These are phyloP conservation scores for Xestia rhomboidea DNA, from an alignment of 2,888 invertebrate species.

Conservation along the genomic window DNA sequence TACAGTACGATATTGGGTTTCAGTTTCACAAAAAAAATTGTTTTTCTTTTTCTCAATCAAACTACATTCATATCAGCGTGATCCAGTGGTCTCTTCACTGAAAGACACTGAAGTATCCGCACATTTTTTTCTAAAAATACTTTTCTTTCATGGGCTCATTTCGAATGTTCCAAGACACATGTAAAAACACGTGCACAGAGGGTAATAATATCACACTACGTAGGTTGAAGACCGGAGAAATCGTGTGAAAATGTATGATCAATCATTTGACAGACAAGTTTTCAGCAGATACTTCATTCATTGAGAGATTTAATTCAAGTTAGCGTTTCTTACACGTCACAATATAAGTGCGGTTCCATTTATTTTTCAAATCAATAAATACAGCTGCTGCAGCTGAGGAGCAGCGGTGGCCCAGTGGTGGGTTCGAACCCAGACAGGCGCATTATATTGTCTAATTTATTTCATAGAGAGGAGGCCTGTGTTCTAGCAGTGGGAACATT, in stretches of 20 bases:
- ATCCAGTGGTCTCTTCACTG: background rate
- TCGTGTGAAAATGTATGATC: background rate
- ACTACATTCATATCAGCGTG: background rate
- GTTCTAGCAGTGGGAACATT: too few species aligned
- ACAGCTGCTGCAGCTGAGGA: too few species aligned
- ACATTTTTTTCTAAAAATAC: background rate
- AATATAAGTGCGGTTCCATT: background rate
- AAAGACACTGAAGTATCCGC: background rate
- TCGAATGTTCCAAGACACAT: background rate
- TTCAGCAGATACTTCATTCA: background rate
- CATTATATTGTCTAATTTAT: too few species aligned
- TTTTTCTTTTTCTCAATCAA: background rate
- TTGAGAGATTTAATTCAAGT: background rate
- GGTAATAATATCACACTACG: background rate
- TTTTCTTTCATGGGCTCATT: background rate
- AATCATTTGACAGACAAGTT: conserved; percentile 6
- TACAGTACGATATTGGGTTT: background rate
- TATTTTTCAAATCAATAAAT: background rate
- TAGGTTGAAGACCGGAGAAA: background rate
- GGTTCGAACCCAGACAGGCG: too few species aligned
- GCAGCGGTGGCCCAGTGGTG: too few species aligned
- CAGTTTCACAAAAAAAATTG: background rate
- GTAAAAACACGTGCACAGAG: background rate
- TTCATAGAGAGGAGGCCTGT: too few species aligned
- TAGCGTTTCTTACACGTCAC: background rate